Evolutionary conservation across 2,113 vertebrate species (phyloP).

Genomic region (Montifringilla adamsi): DNA sequence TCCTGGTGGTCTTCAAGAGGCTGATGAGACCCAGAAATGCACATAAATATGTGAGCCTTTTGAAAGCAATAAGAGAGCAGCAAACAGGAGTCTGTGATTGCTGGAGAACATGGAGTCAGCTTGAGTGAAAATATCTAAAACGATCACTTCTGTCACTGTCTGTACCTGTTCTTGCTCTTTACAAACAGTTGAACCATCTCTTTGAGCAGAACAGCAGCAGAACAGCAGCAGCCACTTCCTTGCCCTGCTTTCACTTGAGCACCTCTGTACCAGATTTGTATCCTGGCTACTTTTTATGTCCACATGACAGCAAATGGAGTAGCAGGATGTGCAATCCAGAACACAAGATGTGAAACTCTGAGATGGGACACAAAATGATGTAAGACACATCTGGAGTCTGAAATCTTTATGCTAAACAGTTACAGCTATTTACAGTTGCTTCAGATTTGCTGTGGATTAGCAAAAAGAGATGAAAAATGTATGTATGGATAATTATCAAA

Average conservation of each 20-base stretch:
- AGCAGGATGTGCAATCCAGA: not conserved
- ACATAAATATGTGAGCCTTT: not conserved
- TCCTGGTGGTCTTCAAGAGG: not conserved
- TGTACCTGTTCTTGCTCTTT: not conserved
- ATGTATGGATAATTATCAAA: constrained; percentile 27
- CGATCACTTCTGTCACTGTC: not conserved
- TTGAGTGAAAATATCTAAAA: not conserved
- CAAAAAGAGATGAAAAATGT: not conserved
- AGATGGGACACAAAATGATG: not conserved
- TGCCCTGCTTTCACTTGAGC: not conserved
- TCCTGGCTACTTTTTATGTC: not conserved
- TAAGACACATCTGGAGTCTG: constrained; percentile 13
- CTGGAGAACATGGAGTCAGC: not conserved
- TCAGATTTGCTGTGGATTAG: constrained; percentile 11
- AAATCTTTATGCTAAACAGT: constrained; percentile 20
- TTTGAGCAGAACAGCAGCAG: not conserved
- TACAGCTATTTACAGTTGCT: not conserved
- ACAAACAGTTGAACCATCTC: not conserved
- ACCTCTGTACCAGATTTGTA: not conserved
- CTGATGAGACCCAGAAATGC: not conserved
- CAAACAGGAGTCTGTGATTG: not conserved
- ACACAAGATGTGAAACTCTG: not conserved
- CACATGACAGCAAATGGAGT: not conserved
- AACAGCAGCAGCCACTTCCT: not conserved
- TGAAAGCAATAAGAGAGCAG: not conserved